A percentile compares a stretch with the other conserved stretches of the same genome.
These are phyloP conservation scores for Aramus guarauna DNA, from an alignment of 2,113 vertebrate species.

Conservation along the genomic window DNA sequence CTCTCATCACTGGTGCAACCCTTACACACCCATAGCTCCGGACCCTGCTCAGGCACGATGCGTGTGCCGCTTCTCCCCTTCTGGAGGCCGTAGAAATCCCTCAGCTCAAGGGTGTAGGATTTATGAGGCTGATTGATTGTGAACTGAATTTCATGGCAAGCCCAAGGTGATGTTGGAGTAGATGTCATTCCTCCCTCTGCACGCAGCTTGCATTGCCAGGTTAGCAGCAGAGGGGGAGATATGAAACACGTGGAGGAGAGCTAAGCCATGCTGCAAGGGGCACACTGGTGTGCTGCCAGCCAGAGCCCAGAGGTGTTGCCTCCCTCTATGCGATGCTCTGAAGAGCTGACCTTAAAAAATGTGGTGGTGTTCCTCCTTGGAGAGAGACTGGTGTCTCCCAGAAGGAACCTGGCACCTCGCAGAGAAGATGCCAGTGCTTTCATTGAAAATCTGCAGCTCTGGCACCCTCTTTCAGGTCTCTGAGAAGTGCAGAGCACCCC, in stretches of 20 bases:
- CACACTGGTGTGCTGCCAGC: not conserved
- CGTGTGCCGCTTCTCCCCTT: not conserved
- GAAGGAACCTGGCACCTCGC: not conserved
- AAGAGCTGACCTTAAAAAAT: not conserved
- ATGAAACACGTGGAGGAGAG: not conserved
- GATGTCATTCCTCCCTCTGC: not conserved
- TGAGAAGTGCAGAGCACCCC: not conserved
- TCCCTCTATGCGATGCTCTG: not conserved
- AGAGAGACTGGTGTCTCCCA: not conserved
- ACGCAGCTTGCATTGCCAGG: not conserved
- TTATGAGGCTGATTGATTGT: not conserved
- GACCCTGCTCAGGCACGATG: too few relatives aligned
- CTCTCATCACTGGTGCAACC: not conserved
- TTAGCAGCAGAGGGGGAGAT: not conserved
- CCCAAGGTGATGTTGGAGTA: not conserved
- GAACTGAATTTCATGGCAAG: not conserved
- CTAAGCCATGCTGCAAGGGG: not conserved
- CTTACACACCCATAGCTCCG: not conserved
- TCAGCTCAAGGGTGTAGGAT: not conserved
- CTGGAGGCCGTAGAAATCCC: not conserved
- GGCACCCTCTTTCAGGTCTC: not conserved
- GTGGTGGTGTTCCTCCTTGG: rapidly evolving
- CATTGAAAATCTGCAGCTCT: not conserved
- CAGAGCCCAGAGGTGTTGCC: not conserved
- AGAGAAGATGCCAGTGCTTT: not conserved